Conservation (phyloP, 2,888 invertebrate species). For the Lagria hirta region DNA sequence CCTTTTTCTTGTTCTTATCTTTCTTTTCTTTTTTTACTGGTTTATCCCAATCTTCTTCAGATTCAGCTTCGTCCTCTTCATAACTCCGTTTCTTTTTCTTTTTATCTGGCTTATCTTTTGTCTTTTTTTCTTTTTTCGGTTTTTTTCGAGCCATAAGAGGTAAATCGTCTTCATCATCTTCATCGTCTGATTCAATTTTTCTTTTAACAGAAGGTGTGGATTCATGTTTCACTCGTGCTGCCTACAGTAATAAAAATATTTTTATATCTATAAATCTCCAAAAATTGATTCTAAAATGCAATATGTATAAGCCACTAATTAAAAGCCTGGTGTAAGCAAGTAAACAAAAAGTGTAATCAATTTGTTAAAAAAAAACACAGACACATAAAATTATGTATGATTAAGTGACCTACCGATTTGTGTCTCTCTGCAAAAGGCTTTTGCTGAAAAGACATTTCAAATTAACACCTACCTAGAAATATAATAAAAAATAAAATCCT, state of each 20-base stretch:
- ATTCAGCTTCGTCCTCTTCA: constrained; percentile 60
- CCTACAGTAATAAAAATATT: too few relatives aligned
- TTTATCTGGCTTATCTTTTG: constrained; percentile 58
- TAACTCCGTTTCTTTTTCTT: constrained; percentile 47
- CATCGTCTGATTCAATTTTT: constrained; percentile 62
- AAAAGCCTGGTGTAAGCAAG: constrained; percentile 10
- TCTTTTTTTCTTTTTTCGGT: constrained; percentile 61
- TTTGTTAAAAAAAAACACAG: constrained; percentile 15
- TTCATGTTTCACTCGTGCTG: constrained; percentile 36
- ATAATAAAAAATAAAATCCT: constrained; percentile 41
- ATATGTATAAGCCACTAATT: too few relatives aligned
- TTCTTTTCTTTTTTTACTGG: constrained; percentile 61
- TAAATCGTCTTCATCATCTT: constrained; percentile 65
- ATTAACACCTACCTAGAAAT: constrained; percentile 10
- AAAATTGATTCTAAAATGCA: too few relatives aligned
- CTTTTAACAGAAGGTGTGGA: constrained; percentile 55
- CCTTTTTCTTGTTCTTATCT: constrained; percentile 32
- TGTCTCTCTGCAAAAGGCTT: constrained; percentile 38
- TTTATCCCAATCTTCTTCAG: constrained; percentile 62
- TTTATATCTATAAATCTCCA: too few relatives aligned
- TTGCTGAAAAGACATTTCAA: constrained; percentile 34
- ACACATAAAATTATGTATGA: constrained; percentile 23
- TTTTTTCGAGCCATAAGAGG: constrained; percentile 71
- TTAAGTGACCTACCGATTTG: constrained; percentile 38
- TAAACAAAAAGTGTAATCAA: constrained; percentile 1